phyloP scores from a whole-genome alignment of 2,113 vertebrate genomes.

The Salvelinus namaycush region DNA sequence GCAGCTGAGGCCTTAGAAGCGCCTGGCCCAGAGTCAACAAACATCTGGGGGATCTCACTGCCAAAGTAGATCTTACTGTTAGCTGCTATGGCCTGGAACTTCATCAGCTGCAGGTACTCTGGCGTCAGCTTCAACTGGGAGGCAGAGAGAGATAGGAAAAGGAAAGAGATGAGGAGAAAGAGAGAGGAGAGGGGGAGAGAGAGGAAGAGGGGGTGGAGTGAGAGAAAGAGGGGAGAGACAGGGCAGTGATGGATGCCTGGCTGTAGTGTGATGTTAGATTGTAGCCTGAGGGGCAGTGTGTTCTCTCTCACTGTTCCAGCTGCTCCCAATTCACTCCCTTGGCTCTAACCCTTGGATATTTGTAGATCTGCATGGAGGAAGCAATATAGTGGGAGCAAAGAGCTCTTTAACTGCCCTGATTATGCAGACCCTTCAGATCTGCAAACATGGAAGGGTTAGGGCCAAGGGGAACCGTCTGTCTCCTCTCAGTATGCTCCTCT shows the following conservation, averaged over 20 bases:
- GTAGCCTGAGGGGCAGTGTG: too few relatives aligned
- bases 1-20: constrained; percentile 70
- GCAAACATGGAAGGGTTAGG: too few relatives aligned
- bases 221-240: neutral
- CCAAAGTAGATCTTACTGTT: constrained; percentile 99
- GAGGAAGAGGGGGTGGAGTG: neutral
- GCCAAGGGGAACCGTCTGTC: neutral
- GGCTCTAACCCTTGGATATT: too few relatives aligned
- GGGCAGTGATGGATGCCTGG: neutral
- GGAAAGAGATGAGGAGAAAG: constrained; percentile 4
- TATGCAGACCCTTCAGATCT: too few relatives aligned
- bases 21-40: constrained; percentile 83
- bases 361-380: too few relatives aligned
- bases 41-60: constrained; percentile 94
- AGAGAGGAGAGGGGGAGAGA: neutral
- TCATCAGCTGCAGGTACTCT: constrained; percentile 92
- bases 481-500: neutral
- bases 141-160: constrained; percentile 1
- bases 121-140: constrained; percentile 90
- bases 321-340: too few relatives aligned
- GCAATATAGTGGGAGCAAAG: too few relatives aligned
- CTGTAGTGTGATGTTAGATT: too few relatives aligned
- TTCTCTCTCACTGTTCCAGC: too few relatives aligned
- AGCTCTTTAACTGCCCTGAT: too few relatives aligned
- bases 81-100: constrained; percentile 88